A percentile compares a stretch with the other conserved stretches of the same genome.
Conservation (phyloP, 2,888 invertebrate species). For the Choristoneura rosaceana region DNA sequence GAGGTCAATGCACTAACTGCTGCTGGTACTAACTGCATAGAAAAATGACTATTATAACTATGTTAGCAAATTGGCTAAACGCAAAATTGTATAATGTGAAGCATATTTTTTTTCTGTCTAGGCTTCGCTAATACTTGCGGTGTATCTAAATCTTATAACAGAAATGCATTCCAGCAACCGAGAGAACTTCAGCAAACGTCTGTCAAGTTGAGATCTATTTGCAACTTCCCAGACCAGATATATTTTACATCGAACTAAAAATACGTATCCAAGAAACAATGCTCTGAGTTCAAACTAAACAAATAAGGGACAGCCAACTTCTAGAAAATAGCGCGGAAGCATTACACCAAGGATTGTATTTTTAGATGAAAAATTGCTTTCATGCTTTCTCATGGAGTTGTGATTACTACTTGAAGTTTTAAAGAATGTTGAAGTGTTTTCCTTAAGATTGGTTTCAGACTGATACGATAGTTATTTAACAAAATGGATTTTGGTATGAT, state of each 20-base stretch:
- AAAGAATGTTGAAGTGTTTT: not conserved
- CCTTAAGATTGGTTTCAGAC: too few species aligned
- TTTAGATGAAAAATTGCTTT: constrained; percentile 11
- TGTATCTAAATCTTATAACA: constrained; percentile 43
- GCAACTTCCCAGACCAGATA: constrained; percentile 53
- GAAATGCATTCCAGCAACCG: constrained; percentile 51
- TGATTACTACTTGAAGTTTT: not conserved
- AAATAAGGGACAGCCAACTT: constrained; percentile 43
- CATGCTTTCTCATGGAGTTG: not conserved
- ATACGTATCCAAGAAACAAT: constrained; percentile 46
- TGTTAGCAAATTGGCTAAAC: too few species aligned
- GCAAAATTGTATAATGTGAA: too few species aligned
- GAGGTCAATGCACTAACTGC: too few species aligned
- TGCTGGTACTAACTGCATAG: too few species aligned
- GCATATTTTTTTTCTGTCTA: not conserved
- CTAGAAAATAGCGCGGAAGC: constrained; percentile 5
- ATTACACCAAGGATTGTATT: constrained; percentile 8
- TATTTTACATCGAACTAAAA: constrained; percentile 48
- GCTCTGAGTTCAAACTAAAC: constrained; percentile 46
- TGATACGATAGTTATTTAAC: too few species aligned
- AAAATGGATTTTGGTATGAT: too few species aligned
- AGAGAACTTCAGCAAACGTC: constrained; percentile 53
- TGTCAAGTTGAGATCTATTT: constrained; percentile 53
- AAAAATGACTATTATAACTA: too few species aligned
- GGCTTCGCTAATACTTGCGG: not conserved